These are phyloP conservation scores for Styela clava DNA, from an alignment of 23 tunicate genomes.

Conservation along the genomic window DNA sequence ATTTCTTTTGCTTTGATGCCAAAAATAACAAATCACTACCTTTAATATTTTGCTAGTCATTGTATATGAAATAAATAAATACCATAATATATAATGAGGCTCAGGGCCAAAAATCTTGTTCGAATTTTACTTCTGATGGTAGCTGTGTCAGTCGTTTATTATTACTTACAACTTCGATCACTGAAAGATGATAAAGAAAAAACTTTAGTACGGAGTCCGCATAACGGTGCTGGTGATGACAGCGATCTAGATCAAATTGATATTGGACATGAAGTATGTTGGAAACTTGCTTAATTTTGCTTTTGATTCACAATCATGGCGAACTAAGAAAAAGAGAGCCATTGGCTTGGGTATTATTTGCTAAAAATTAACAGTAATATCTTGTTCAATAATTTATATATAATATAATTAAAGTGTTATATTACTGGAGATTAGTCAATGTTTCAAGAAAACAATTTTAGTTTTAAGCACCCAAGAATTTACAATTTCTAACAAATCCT, in stretches of 20 bases:
- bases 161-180: constrained; percentile 21
- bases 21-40: too few relatives aligned
- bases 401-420: too few relatives aligned
- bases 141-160: constrained; percentile 4
- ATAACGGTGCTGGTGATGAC: neutral
- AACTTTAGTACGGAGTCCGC: neutral
- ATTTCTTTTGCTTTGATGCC: too few relatives aligned
- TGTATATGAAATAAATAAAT: too few relatives aligned
- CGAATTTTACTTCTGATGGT: neutral
- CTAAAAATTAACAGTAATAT: too few relatives aligned
- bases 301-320: neutral
- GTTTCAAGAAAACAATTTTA: too few relatives aligned
- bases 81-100: constrained; percentile 1
- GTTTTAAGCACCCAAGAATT: too few relatives aligned
- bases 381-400: too few relatives aligned
- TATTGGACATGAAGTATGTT: neutral
- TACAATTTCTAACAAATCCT: too few relatives aligned
- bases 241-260: constrained; percentile 19
- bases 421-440: too few relatives aligned
- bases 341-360: neutral
- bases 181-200: neutral
- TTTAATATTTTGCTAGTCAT: too few relatives aligned
- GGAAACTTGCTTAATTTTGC: too few relatives aligned
- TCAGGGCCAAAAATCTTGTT: neutral
- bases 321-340: neutral